These are phyloP conservation scores for Lepilemur ruficaudatus DNA, from an alignment of 2,797 vertebrate genomes.

Conservation along the genomic window DNA sequence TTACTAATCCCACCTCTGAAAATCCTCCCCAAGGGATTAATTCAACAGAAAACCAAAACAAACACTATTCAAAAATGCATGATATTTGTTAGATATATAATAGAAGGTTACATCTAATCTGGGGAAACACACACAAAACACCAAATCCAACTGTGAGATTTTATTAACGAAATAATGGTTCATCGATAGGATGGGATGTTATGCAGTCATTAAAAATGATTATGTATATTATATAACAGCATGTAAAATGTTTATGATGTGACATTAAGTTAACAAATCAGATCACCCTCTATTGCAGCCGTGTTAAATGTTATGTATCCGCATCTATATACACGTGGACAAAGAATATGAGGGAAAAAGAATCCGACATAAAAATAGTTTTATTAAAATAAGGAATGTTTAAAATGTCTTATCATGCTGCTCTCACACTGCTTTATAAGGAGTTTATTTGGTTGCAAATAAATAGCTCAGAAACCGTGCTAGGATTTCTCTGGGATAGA, in stretches of 20 bases:
- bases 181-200: conserved; percentile 53
- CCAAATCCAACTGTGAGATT: conserved; percentile 72
- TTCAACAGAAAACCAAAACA: conserved; percentile 63
- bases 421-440: background rate
- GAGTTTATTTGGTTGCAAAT: conserved; percentile 38
- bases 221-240: conserved; percentile 64
- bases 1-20: conserved; percentile 59
- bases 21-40: conserved; percentile 51
- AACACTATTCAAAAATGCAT: conserved; percentile 52
- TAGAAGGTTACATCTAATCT: conserved; percentile 51
- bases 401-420: background rate
- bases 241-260: conserved; percentile 58
- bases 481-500: background rate
- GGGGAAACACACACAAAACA: conserved; percentile 33
- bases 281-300: conserved; percentile 16
- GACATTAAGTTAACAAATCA: conserved; percentile 71
- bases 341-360: conserved; percentile 9
- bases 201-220: conserved; percentile 70
- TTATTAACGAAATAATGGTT: conserved; percentile 72
- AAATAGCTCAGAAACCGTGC: background rate
- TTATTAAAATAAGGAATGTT: conserved; percentile 25
- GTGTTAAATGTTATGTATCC: background rate
- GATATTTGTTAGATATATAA: conserved; percentile 24
- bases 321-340: background rate
- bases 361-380: conserved; percentile 16